Base-by-base conservation (phyloP, 2,113 vertebrate genomes). In the Dasyurus viverrinus region DNA sequence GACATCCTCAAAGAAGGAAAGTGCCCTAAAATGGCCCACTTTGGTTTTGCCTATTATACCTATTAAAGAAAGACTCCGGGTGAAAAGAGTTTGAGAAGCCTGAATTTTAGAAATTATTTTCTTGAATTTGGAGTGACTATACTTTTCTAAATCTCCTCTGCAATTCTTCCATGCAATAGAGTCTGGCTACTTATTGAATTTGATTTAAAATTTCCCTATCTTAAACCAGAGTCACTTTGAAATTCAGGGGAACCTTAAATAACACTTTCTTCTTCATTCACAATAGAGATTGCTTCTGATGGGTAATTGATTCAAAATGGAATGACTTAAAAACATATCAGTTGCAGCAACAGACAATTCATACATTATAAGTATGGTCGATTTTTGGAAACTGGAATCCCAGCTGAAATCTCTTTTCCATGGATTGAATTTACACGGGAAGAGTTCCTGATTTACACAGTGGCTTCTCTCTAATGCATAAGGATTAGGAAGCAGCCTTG, bases 381-480 rank as follows among this genome's bases (percentile, higher is more conserved):
- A 92, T 93, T 97, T 97, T 94, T 97, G 36, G 95, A 92, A 97
- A 97, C 92, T 91, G 97, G 90, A 97, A 97, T 98, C 96, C 95
- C 97, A 97, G 98, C 97, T 97, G 97, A 98, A 98, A 98, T 98
- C 97, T 96, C 95, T 97, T 96, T 97, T 96, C 97, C 91, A 97
- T 97, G 98, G 97, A 98, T 98, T 98, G 97, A 98, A 97, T 98
- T 98, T 97, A 97, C 95, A 97, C 97, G 97, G 95, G 97, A 98
- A 97, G 97, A 98, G 98, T 97, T 97, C 96, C 97, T 96, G 97
- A 98, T 98, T 98, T 98, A 96, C 97, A 98, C 98, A 98, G 98
- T 98, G 98, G 97, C 97, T 98, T 98, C 98, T 94, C 97, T 96
- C 96, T 98, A 98, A 98, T 97, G 96, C 97, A 26, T 0, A 2